Evolutionary conservation across 1,140 invertebrate genomes (phyloP).

Genomic region (Neuroterus valhalla): DNA sequence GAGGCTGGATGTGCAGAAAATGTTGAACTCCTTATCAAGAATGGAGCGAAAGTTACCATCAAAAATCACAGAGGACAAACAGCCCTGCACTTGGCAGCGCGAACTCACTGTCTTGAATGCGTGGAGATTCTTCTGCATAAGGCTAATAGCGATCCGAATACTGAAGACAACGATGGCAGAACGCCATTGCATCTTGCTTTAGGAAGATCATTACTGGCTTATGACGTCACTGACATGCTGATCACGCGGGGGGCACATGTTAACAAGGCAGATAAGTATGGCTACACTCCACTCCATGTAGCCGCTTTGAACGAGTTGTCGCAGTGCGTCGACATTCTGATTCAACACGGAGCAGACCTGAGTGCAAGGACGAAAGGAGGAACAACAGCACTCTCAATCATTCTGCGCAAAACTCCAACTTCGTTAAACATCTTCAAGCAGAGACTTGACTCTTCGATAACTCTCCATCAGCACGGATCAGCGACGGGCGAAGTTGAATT

Average conservation of each 20-base stretch:
- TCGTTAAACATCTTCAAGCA: slow-evolving; percentile 85
- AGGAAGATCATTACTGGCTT: slow-evolving; percentile 83
- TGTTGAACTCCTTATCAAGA: slow-evolving; percentile 82
- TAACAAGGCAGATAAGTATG: slow-evolving; percentile 90
- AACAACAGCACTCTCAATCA: slow-evolving; percentile 87
- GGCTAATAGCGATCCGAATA: slow-evolving; percentile 83
- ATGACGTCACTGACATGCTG: slow-evolving; percentile 84
- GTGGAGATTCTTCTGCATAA: slow-evolving; percentile 84
- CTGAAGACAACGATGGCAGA: slow-evolving; percentile 84
- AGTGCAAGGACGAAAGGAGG: slow-evolving; percentile 89
- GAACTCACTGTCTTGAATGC: slow-evolving; percentile 85
- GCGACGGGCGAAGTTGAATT: slow-evolving; percentile 87
- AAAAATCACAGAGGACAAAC: slow-evolving; percentile 86
- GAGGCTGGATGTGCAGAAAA: slow-evolving; percentile 86
- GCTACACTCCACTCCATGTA: slow-evolving; percentile 91
- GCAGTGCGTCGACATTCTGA: slow-evolving; percentile 87
- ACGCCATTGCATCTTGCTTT: slow-evolving; percentile 87
- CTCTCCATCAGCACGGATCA: slow-evolving; percentile 85
- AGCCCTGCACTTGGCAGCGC: slow-evolving; percentile 84
- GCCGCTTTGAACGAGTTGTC: slow-evolving; percentile 90
- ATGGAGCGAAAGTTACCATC: slow-evolving; percentile 82
- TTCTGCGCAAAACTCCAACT: slow-evolving; percentile 87
- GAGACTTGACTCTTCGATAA: slow-evolving; percentile 85
- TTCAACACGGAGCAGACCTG: slow-evolving; percentile 89
- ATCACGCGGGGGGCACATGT: slow-evolving; percentile 87